These are phyloP conservation scores for Synanceia verrucosa DNA, from an alignment of 2,797 vertebrate genomes.

Conservation along the genomic window DNA sequence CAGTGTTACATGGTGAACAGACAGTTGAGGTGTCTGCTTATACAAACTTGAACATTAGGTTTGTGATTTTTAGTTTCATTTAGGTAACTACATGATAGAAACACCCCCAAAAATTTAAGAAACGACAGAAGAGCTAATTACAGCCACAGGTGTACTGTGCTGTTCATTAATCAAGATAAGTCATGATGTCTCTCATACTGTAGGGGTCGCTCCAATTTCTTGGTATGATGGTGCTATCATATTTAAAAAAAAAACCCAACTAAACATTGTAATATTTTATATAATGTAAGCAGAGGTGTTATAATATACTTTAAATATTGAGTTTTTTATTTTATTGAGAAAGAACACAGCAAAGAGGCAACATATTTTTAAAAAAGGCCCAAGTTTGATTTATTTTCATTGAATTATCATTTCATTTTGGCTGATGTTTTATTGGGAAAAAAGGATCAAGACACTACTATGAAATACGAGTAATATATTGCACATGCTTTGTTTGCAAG, in stretches of 20 bases:
- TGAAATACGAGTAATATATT: constrained; percentile 1
- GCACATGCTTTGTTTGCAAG: background rate
- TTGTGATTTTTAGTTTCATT: constrained; percentile 8
- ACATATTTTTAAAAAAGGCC: background rate
- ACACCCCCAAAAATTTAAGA: background rate
- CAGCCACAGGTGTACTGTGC: background rate
- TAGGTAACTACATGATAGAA: background rate
- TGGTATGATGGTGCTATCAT: constrained; percentile 12
- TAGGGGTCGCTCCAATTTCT: background rate
- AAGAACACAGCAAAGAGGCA: background rate
- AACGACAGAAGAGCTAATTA: background rate
- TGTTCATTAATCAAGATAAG: background rate
- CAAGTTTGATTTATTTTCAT: background rate
- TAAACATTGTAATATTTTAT: constrained; percentile 11
- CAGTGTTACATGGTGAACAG: constrained; percentile 25
- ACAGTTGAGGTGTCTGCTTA: background rate
- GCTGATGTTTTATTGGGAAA: background rate
- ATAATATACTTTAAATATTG: background rate
- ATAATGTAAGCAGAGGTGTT: background rate
- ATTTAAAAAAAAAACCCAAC: constrained; percentile 15
- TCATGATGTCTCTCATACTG: background rate
- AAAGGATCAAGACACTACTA: background rate
- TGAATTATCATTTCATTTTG: background rate
- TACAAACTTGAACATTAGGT: constrained; percentile 23
- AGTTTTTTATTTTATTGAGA: too few relatives aligned